Percentiles rank a stretch among this genome's conserved stretches.
Evolutionary conservation across 2,888 invertebrate genomes (phyloP).

Genomic region (Syrista parreyssii): DNA sequence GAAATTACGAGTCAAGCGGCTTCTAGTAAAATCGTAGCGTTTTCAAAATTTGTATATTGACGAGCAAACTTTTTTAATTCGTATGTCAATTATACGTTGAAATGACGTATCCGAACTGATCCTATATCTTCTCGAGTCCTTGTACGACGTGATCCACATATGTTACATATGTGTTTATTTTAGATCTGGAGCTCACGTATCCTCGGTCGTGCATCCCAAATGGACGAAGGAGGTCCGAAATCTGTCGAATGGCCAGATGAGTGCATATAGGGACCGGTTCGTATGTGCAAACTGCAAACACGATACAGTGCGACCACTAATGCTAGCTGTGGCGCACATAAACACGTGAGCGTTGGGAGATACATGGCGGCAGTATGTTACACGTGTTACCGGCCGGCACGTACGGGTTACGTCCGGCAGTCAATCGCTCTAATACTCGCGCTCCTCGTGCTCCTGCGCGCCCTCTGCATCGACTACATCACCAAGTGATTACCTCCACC

Average conservation of each 20-base stretch:
- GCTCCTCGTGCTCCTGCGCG: constrained; percentile 32
- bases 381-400: constrained; percentile 64
- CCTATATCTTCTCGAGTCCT: neutral
- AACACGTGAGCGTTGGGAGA: constrained; percentile 59
- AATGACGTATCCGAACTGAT: too few species aligned
- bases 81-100: neutral
- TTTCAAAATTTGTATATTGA: neutral
- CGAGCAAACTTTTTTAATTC: neutral
- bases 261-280: neutral
- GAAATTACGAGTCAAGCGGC: neutral
- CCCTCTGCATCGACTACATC: constrained; percentile 54
- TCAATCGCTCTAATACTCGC: constrained; percentile 66
- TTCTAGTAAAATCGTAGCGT: too few species aligned
- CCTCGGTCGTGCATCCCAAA: neutral
- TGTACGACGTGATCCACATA: neutral
- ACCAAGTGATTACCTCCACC: constrained; percentile 61
- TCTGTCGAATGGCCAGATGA: neutral
- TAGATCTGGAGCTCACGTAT: neutral
- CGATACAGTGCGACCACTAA: constrained; percentile 39
- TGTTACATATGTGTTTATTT: neutral
- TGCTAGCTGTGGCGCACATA: constrained; percentile 47
- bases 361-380: constrained; percentile 65
- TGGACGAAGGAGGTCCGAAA: neutral
- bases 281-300: constrained; percentile 44
- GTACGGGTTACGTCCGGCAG: constrained; percentile 65